phyloP scores from a whole-genome alignment of 2,888 invertebrate species.

The Mythimna ferrago region DNA sequence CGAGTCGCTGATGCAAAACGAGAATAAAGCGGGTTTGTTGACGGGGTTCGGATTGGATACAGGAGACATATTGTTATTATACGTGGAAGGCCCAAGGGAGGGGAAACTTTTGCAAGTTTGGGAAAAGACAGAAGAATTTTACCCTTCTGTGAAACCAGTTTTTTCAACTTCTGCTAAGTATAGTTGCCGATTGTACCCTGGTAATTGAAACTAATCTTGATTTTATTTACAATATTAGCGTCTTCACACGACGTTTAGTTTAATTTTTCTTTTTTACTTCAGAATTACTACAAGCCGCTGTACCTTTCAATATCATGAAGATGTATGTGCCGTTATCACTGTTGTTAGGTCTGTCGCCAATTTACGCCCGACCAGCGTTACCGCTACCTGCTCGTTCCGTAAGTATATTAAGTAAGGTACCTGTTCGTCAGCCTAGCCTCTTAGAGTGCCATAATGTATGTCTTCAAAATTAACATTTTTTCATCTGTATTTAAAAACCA shows the following conservation, averaged over 20 bases:
- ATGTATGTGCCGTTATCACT: constrained; percentile 80
- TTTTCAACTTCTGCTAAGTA: constrained; percentile 80
- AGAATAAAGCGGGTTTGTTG: constrained; percentile 67
- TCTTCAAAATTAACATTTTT: no score
- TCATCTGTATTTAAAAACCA: not conserved
- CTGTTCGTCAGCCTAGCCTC: not conserved
- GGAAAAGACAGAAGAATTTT: constrained; percentile 78
- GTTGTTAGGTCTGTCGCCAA: constrained; percentile 79
- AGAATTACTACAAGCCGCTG: constrained; percentile 74
- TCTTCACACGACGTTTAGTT: not conserved
- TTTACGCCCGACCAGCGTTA: constrained; percentile 82
- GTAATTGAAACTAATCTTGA: constrained; percentile 62
- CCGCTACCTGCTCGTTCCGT: constrained; percentile 81
- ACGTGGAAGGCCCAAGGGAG: constrained; percentile 81
- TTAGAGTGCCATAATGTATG: not conserved
- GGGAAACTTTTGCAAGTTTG: constrained; percentile 79
- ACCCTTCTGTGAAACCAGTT: constrained; percentile 73
- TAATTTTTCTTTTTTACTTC: constrained; percentile 7
- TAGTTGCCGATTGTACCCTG: constrained; percentile 78
- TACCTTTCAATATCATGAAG: constrained; percentile 79
- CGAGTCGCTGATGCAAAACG: constrained; percentile 60
- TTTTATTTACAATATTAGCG: not conserved
- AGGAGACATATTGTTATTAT: constrained; percentile 76
- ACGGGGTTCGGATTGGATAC: constrained; percentile 84
- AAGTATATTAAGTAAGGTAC: constrained; percentile 60